These are phyloP conservation scores for Sebastes ruberrimus DNA, from an alignment of 2,797 vertebrate genomes.

Conservation along the genomic window DNA sequence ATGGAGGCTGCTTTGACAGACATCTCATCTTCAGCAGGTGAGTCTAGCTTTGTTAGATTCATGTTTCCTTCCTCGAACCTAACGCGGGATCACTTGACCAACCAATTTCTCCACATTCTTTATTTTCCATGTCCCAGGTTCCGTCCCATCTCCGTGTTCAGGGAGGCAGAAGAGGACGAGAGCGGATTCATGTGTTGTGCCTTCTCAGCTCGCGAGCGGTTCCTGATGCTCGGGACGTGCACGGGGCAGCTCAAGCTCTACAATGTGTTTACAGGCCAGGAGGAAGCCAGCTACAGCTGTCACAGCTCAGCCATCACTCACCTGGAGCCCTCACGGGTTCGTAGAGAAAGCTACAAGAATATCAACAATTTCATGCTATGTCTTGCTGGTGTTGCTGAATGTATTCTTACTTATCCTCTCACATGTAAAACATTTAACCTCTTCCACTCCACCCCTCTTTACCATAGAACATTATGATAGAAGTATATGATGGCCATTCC, in stretches of 20 bases:
- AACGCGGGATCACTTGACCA: not conserved
- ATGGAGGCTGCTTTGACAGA: conserved; percentile 98
- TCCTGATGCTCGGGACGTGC: conserved; percentile 98
- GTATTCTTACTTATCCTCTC: not conserved
- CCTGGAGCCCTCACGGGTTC: conserved; percentile 96
- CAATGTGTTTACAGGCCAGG: conserved; percentile 97
- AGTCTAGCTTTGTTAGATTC: conserved; percentile 5
- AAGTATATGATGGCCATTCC: no score
- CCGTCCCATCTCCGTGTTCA: conserved; percentile 97
- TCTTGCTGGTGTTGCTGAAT: not conserved
- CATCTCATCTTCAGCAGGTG: conserved; percentile 99
- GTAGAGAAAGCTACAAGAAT: conserved; percentile 21
- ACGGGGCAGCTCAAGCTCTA: conserved; percentile 98
- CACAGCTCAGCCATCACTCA: conserved; percentile 98
- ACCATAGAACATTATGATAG: no score
- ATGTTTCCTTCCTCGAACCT: not conserved
- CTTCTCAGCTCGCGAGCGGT: conserved; percentile 96
- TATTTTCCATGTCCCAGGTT: conserved; percentile 81
- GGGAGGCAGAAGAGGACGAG: conserved; percentile 97
- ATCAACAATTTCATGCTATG: not conserved
- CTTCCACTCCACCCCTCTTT: no score
- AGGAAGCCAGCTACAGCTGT: conserved; percentile 98
- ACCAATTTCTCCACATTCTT: not conserved
- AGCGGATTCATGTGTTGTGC: conserved; percentile 98
- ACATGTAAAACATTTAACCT: not conserved